Evolutionary conservation across 2,797 vertebrate species (phyloP), one percentile per base, ranked within the genome.

Genomic region (Melanogrammus aeglefinus): DNA sequence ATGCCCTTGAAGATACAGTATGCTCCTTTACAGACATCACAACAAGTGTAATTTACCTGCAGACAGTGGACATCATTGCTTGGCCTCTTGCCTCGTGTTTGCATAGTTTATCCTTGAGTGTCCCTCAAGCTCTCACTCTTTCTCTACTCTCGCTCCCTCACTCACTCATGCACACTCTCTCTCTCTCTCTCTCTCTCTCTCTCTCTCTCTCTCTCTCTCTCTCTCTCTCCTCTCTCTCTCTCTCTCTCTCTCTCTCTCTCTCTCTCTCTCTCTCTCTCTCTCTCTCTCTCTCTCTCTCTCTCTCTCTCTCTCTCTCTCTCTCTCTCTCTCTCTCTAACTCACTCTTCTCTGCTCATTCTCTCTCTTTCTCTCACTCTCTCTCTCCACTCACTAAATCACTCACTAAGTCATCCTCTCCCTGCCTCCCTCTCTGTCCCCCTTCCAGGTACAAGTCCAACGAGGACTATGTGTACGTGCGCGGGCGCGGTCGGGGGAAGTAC

Each of bases 401-500:
- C 69, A 12, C 69, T 33, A 6, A 3, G 10, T 13, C 27, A 1
- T 14, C 2, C 27, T 6, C 69, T 33, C 27, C 3, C 69, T 16
- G 29, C 0, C 69, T 33, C 69, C 14, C 14, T 71, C 69, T 5
- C 27, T 16, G 27, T 14, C 31, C 16, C 27, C 76, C 7, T 79
- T 75, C 89, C 88, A 99, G 98, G 88, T 99, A 97, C 87, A 99
- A 99, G 87, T 99, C 98, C 83, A 99, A 97, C 77, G 98, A 99
- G 88, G 98, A 99, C 84, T 99, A 99, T 76, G 97, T 99, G 79
- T 99, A 99, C 72, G 98, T 99, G 75, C 95, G 98, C 92, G 98
- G 98, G 79, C 96, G 98, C 80, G 98, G 98, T 36, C 94, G 98
- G 79, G 98, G 98, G 71, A 99, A 99, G 89, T 99, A 99, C 84